Base-by-base conservation (phyloP, 2,797 vertebrate species). In the Enteromius paludinosus region DNA sequence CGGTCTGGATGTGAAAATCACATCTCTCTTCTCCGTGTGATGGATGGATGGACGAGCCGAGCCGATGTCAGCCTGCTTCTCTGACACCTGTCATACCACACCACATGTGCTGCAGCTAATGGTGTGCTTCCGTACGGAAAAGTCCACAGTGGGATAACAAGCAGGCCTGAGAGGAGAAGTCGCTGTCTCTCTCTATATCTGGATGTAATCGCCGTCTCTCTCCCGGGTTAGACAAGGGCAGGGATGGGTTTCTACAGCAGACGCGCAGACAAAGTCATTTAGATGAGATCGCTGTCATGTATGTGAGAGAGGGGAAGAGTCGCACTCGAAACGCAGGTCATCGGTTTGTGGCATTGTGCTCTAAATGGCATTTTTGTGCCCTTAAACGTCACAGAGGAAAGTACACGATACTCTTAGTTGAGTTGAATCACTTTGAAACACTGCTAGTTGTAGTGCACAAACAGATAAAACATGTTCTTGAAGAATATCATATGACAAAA, bases 221-320 rank as follows among this genome's bases (percentile, higher is more conserved):
- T 15, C 62, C 11, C 8, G 54, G 65, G 30, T 25, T 23, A 75
- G 28, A 86, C 68, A 49, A 74, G 59, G 64, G 62, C 78, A 81
- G 33, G 43, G 70, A 83, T 68, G 59, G 7, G 61, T 33, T 65
- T 66, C 45, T 41, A 62, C 56, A 56, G 83, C 70, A 61, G 38
- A 43, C 33, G 45, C n/a, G 25, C 61, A 83, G 78, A 84, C 72
- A 6, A 79, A 70, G 59, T 45, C 28, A 28, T 66, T 76, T 69
- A 83, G 69, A 79, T 86, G 76, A 79, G 83, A 88, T 88, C 25
- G 71, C 89, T 91, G 91, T 91, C 88, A 83, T 89, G 89, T n/a
- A 66, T 79, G 25, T 8, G 86, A 88, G 89, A 89, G 83, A 84
- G 85, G 87, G 68, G 88, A 17, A 64, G 25, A 15, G 59, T 77